Percentiles rank a stretch among this genome's conserved stretches.
These are phyloP conservation scores for Enteromius anoplus DNA, from an alignment of 2,797 vertebrate species.

Conservation along the genomic window DNA sequence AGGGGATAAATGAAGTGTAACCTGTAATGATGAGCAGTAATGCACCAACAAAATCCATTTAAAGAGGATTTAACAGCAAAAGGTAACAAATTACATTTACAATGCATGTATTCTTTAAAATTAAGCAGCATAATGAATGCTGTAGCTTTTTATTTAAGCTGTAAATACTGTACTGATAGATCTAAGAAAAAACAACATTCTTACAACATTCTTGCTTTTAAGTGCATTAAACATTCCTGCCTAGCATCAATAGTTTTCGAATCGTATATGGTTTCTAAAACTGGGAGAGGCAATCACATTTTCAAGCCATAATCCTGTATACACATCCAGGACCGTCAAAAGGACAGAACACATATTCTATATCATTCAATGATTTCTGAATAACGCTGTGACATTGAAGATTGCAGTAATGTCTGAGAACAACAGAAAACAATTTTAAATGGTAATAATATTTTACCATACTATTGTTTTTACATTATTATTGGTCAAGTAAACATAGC, in stretches of 20 bases:
- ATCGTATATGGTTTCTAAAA: background rate
- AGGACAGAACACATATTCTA: background rate
- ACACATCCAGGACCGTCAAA: background rate
- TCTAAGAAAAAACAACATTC: too few species aligned
- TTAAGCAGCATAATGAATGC: background rate
- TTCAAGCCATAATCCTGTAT: background rate
- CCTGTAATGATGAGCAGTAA: slow-evolving; percentile 20
- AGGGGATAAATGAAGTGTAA: slow-evolving; percentile 16
- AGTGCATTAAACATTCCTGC: background rate
- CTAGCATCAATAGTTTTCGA: background rate
- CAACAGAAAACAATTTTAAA: background rate
- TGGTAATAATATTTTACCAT: background rate
- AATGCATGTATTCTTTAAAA: background rate
- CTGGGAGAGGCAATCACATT: background rate
- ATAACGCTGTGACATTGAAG: background rate
- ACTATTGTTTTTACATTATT: background rate
- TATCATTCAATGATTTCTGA: background rate
- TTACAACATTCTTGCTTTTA: background rate
- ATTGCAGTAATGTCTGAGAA: background rate
- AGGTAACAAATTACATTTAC: background rate
- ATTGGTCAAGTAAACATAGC: background rate
- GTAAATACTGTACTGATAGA: background rate
- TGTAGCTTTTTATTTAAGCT: background rate
- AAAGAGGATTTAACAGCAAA: background rate
- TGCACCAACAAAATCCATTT: background rate